Conservation (phyloP, 92 coral and sea anemone genomes). For the Chrysogorgia sp. region DNA sequence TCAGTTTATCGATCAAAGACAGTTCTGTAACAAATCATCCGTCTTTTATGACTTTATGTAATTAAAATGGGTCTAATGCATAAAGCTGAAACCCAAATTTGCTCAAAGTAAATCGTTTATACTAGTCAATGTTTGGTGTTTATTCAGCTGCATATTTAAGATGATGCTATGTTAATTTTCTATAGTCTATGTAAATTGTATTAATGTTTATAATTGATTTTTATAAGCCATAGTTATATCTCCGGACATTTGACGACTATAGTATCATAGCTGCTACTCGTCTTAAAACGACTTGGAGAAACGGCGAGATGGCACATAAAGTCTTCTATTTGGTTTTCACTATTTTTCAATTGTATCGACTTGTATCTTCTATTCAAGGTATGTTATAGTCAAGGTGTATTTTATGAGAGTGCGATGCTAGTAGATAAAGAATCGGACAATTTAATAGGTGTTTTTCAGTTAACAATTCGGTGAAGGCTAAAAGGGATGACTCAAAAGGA, state of each 20-base stretch:
- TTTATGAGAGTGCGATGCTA: not conserved
- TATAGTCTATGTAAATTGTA: constrained; percentile 1
- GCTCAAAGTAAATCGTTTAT: not conserved
- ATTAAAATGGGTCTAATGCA: too few species aligned
- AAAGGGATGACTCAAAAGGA: too few species aligned
- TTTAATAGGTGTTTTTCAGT: too few species aligned
- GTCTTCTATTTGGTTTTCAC: constrained; percentile 13
- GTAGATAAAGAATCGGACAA: too few species aligned
- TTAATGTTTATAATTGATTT: not conserved
- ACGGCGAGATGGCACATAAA: constrained; percentile 7
- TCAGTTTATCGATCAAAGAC: not conserved
- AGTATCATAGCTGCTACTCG: not conserved
- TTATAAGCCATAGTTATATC: not conserved
- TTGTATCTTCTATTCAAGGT: constrained; percentile 21
- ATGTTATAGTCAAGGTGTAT: not conserved
- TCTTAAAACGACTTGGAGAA: too few species aligned
- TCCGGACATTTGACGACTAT: not conserved
- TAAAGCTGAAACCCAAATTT: too few species aligned
- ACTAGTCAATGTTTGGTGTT: not conserved
- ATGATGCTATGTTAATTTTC: not conserved
- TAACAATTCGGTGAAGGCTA: too few species aligned
- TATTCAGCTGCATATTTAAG: constrained; percentile 21
- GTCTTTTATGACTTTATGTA: too few species aligned
- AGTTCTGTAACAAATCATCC: too few species aligned
- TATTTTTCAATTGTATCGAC: constrained; percentile 5